Percentiles rank a stretch among this genome's conserved stretches.
phyloP scores from a whole-genome alignment of 2,113 vertebrate species.

The Crotophaga sulcirostris region DNA sequence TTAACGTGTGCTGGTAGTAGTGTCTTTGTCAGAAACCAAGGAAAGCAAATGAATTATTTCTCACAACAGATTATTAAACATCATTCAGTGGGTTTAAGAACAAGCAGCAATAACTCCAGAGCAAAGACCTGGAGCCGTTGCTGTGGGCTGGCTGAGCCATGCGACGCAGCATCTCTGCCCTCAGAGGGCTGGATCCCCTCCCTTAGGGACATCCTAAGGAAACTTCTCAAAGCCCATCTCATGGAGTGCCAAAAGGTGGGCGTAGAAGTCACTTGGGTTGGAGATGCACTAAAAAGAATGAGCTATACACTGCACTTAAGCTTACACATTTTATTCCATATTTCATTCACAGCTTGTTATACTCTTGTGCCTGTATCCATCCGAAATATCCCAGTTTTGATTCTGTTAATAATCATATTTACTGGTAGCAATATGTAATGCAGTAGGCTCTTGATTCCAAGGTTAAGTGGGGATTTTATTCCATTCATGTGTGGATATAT shows the following conservation, averaged over 20 bases:
- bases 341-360: neutral
- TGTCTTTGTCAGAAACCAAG: neutral
- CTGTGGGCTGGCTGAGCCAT: neutral
- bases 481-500: neutral
- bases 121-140: neutral
- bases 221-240: neutral
- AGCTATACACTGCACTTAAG: neutral
- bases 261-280: neutral
- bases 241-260: neutral
- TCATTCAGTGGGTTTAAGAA: neutral
- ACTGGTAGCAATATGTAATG: neutral
- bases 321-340: neutral
- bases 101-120: neutral
- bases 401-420: neutral
- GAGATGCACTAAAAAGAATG: neutral
- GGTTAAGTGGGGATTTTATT: neutral
- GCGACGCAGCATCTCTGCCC: neutral
- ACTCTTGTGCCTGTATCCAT: neutral
- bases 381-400: neutral
- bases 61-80: neutral
- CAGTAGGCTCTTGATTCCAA: neutral
- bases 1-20: neutral
- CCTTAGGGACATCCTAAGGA: neutral
- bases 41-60: neutral
- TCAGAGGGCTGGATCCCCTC: accelerated